phyloP scores from a whole-genome alignment of 1,140 invertebrate genomes.

The Drosophila nikananu region DNA sequence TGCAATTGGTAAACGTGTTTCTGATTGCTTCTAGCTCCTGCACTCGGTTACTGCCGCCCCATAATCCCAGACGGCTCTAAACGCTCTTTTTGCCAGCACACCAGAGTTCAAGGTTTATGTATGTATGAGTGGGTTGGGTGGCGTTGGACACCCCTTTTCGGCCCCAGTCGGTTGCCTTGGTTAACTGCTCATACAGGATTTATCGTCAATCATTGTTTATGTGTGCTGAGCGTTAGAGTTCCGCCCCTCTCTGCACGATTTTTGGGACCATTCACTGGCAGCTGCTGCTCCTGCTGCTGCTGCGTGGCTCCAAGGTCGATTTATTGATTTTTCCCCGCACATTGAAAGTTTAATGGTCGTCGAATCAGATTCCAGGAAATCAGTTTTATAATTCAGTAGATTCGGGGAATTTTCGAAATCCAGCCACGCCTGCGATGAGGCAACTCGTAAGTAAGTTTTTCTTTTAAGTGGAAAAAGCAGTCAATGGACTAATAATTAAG shows the following conservation, averaged over 20 bases:
- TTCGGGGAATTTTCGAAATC: conserved; percentile 25
- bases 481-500: background rate
- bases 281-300: conserved; percentile 30
- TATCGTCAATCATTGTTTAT: conserved; percentile 62
- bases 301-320: conserved; percentile 76
- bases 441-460: conserved; percentile 11
- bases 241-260: conserved; percentile 4
- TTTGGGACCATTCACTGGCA: conserved; percentile 20
- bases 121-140: conserved; percentile 42
- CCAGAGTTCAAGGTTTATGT: conserved; percentile 77
- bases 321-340: conserved; percentile 83
- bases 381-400: conserved; percentile 29
- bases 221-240: conserved; percentile 42
- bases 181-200: conserved; percentile 58
- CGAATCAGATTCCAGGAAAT: conserved; percentile 40
- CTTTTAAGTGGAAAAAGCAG: background rate
- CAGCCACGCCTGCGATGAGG: background rate
- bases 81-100: conserved; percentile 35
- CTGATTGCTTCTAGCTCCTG: conserved; percentile 54
- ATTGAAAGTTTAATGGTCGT: conserved; percentile 42
- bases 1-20: conserved; percentile 62
- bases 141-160: background rate
- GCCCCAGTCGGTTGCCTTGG: conserved; percentile 25
- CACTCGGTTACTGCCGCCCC: conserved; percentile 12
- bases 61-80: conserved; percentile 49